Evolutionary conservation across 2,888 invertebrate species (phyloP), one percentile per base, ranked within the genome.

Genomic region (Altica lythri): DNA sequence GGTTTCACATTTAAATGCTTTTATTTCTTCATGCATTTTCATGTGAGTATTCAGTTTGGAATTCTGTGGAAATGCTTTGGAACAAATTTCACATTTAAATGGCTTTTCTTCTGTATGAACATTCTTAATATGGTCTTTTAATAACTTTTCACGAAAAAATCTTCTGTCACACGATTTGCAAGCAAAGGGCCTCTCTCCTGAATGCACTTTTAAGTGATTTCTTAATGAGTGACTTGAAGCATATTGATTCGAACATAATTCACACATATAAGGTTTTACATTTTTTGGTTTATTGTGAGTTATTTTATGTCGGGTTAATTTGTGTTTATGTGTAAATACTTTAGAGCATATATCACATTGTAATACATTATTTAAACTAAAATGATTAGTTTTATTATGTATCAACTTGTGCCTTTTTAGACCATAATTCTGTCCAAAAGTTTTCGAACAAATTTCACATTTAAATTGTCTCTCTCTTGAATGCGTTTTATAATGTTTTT

Each of bases 31-130:
- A 13, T 45, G 45, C 12, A 32, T 32, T 8, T 19, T 18, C 30
- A 45, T 45, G 19, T 45, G 45, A 8, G 16, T 18, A 6, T 32
- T 32, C 14, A 45, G 12, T 8, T 17, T 32, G 8, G 19, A 18
- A 12, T 13, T 17, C 2, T 13, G 29, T 5, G 13, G 30, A 19
- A 32, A 45, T 4, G 29, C n/a, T 45, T 45, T 45, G 4, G 18
- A 9, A 13, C 45, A 45, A 10, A 45, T 4, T 10, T 45, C 9
- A n/a, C 45, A 45, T 18, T 18, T 19, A 8, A 27, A 27, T 12
- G 45, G 59, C 49, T 55, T 40, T 48, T 61, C 53, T 16, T 13
- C 32, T 12, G 32, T 2, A 22, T 45, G 45, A 22, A 32, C 9
- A 9, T 18, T 5, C n/a, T n/a, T n/a, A 13, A 40, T 1, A 13